Conservation (phyloP, 2,113 vertebrate species). For the Platysternon megacephalum region DNA sequence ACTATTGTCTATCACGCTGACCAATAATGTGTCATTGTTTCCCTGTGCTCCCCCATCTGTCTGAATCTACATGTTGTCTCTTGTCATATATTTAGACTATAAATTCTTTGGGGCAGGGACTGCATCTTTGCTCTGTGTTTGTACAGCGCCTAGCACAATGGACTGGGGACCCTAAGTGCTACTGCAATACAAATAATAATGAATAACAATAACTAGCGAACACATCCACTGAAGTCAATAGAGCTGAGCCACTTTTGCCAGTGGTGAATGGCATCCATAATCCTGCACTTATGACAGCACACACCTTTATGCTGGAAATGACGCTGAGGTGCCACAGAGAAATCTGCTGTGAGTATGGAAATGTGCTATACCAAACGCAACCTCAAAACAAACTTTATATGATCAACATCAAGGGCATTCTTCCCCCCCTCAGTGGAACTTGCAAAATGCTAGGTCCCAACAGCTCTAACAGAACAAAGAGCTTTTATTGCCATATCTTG, state of each 20-base stretch:
- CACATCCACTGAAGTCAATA: neutral
- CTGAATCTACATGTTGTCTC: neutral
- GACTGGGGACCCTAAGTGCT: neutral
- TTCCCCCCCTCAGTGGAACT: neutral
- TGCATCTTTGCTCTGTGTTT: neutral
- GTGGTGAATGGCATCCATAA: neutral
- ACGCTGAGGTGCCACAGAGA: neutral
- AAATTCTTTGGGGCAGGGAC: accelerated
- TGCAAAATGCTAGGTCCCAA: neutral
- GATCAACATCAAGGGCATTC: neutral
- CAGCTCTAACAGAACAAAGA: neutral
- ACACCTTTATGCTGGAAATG: neutral
- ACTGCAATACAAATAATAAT: neutral
- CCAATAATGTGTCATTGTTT: accelerated
- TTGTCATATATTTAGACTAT: neutral
- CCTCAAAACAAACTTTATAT: neutral
- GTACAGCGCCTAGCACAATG: neutral
- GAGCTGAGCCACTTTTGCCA: neutral
- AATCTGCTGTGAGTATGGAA: neutral
- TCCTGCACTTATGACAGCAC: neutral
- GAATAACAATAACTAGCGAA: neutral
- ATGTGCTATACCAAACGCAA: neutral
- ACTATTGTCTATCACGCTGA: neutral
- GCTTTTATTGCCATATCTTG: neutral
- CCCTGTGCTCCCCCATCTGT: neutral